Base-by-base conservation (phyloP, 2,797 vertebrate species). In the Malacoctenus gilli region DNA sequence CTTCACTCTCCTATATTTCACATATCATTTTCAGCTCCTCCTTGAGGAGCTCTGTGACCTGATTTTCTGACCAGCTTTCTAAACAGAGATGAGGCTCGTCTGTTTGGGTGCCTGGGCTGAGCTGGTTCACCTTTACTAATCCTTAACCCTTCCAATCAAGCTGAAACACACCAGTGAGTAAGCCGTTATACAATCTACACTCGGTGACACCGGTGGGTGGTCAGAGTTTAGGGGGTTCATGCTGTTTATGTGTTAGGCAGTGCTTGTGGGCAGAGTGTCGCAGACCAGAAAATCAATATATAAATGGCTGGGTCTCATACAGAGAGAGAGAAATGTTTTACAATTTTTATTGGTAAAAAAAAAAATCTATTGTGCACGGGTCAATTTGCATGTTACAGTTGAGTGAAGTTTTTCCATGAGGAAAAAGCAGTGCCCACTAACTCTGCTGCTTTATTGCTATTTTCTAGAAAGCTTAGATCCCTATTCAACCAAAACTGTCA, bases 31-130 rank as follows among this genome's bases (percentile, higher is more conserved):
- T 23, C 5, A 12, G 9, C 15, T 0, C 1, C 0, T n/a, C n/a
- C n/a, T n/a, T n/a, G n/a, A n/a, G n/a, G n/a, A n/a, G n/a, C n/a
- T n/a, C n/a, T n/a, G 1, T 42, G 37, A 65, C 36, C 8, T 20
- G 3, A 40, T 41, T 34, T 50, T 42, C 20, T n/a, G 60, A 37
- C 20, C 5, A 2, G 25, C 25, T 28, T 28, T 28, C 25, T 28
- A 28, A 28, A 28, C 25, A 6, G 9, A 28, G 25, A 28, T 9
- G 25, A 28, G 9, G 25, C 25, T 28, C 25, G 2, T 38, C 21
- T 67, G 68, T 78, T 75, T 76, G 53, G 63, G 56, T 78, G 59
- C 14, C 32, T 1, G 4, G 34, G 36, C 36, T 58, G 32, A 59
- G 43, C 59, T 18, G 9, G 56, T 42, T 53, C 19, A 70, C 39